phyloP scores from a whole-genome alignment of 2,888 invertebrate genomes.

The Chromoteleia sp. region DNA sequence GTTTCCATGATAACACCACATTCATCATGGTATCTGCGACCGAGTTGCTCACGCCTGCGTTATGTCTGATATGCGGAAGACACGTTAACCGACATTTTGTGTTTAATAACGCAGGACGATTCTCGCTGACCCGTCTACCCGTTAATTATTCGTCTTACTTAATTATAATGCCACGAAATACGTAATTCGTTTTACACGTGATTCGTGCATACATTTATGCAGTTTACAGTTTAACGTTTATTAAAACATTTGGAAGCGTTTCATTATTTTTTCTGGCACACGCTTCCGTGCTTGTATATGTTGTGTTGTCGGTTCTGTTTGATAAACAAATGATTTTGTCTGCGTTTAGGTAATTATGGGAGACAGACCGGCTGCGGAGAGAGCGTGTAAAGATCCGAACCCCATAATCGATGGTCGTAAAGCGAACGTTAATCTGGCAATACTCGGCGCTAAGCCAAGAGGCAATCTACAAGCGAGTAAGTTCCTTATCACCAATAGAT shows the following conservation, averaged over 20 bases:
- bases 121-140: background rate
- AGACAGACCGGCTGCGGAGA: constrained; percentile 96
- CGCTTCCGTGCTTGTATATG: constrained; percentile 15
- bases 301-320: constrained; percentile 21
- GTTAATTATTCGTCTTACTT: constrained; percentile 20
- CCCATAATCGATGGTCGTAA: constrained; percentile 99
- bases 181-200: background rate
- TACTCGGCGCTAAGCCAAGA: constrained; percentile 98
- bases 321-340: constrained; percentile 72
- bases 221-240: constrained; percentile 12
- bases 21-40: constrained; percentile 69
- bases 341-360: constrained; percentile 97
- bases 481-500: constrained; percentile 76
- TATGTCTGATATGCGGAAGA: constrained; percentile 66
- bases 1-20: constrained; percentile 59
- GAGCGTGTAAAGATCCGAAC: constrained; percentile 99
- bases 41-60: constrained; percentile 68
- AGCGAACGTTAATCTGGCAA: constrained; percentile 99
- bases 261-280: constrained; percentile 37
- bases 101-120: constrained; percentile 49
- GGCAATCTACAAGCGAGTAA: constrained; percentile 93
- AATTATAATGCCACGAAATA: constrained; percentile 20
- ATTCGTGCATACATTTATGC: background rate
- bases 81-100: constrained; percentile 68
- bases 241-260: constrained; percentile 31